Base-by-base conservation (phyloP, 2,113 vertebrate species). In the Rhizomys pruinosus region DNA sequence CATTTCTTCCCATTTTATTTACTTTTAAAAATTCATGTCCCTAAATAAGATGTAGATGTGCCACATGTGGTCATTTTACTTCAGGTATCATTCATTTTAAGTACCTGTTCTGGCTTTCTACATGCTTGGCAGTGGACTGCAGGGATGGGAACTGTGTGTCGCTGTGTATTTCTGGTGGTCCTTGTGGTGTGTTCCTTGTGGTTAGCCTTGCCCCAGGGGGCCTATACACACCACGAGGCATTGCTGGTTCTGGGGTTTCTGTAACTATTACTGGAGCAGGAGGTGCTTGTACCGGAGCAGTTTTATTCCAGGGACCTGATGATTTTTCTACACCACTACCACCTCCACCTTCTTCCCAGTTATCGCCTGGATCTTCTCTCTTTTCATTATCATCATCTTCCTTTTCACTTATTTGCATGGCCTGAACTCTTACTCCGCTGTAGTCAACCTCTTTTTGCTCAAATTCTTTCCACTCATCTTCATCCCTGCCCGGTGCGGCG, bases 381-480 rank as follows among this genome's bases (percentile, higher is more conserved):
- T 99, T 99, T 94, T 99, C 99, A 93, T 98, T 98, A 44, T 99
- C 99, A 27, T 99, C 99, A 93, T 99, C 99, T 86, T 99, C 99
- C 91, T 98, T 99, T 98, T 99, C 99, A 93, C 99, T 99, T 95
- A 99, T 99, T 98, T 99, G 99, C 97, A 99, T 97, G 69, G 99
- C 99, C 59, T 99, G 99, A 92, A 99, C 98, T 90, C 99, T 98
- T 55, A 99, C 98, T 74, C 99, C 99, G 7, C 98, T 99, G 98
- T 99, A 99, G 97, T 99, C 99, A 93, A 99, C 98, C 97, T 99
- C 99, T 95, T 99, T 99, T 91, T 99, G 99, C 96, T 99, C 99
- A 98, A 99, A 99, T 90, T 99, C 99, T 96, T 99, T 99, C 99
- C 99, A 99, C 63, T 99, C 99, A 97, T 99, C 99, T 90, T 99